Base-by-base conservation (phyloP, 2,113 vertebrate genomes). In the Carassius carassius region DNA sequence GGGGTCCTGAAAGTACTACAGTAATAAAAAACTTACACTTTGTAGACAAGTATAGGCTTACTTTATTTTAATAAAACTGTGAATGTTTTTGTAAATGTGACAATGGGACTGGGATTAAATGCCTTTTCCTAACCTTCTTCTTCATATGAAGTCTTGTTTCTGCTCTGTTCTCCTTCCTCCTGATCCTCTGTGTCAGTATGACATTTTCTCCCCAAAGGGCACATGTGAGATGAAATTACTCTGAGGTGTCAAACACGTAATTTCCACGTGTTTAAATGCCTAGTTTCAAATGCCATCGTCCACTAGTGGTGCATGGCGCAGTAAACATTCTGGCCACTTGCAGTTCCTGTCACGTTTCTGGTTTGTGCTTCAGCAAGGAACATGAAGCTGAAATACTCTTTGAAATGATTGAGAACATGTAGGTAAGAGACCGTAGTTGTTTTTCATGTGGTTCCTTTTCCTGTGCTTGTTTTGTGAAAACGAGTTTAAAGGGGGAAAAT, bases 121-220 rank as follows among this genome's bases (percentile, higher is more conserved):
- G 81, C 35, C 81, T 54, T 58, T 54, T 51, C 70, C 54, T 63
- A 70, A 70, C 56, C 78, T 85, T 56, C 25, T 82, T 67, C 21
- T 10, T 51, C 82, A 60, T 44, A 37, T 72, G 54, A 56, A 73
- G 65, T 49, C 58, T n/a, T 77, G 17, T 83, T 82, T 81, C 51
- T 86, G 10, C 25, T 78, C 60, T 35, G 70, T 65, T 84, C 82
- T 81, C 29, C 2, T 78, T 49, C 63, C 25, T 72, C 60, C 69
- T 81, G 58, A 86, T 62, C 72, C 76, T 23, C 70, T 41, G 80
- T 83, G 81, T 78, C 79, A 78, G 47, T 58, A 78, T 87, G 89
- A 88, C 85, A 87, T 89, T 88, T 88, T 81, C 83, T 58, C 60
- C 77, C 85, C 80, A 90, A 90, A 88, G 87, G 87, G 72, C 85